Conservation (phyloP, 2,113 vertebrate species). For the Lophura nycthemera region DNA sequence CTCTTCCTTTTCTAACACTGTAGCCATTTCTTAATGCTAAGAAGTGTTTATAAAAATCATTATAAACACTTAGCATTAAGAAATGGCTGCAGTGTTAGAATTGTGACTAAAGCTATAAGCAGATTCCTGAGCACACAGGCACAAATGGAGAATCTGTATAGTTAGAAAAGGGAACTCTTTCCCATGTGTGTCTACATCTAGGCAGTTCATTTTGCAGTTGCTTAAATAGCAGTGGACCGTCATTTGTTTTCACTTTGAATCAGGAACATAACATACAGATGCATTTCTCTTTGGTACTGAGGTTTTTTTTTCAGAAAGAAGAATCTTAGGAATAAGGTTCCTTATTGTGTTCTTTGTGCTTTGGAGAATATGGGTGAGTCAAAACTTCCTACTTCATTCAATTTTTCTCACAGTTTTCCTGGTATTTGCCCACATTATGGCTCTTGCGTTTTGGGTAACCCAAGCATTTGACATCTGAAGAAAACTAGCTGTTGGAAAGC, state of each 20-base stretch:
- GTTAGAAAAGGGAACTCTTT: constrained; percentile 16
- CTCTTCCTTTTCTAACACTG: not conserved
- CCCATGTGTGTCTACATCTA: not conserved
- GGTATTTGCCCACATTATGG: not conserved
- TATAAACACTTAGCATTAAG: not conserved
- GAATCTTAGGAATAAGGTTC: not conserved
- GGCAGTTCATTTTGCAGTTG: constrained; percentile 22
- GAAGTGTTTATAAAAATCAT: too few relatives aligned
- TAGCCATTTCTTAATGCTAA: too few relatives aligned
- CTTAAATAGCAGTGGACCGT: constrained; percentile 2
- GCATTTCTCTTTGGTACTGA: not conserved
- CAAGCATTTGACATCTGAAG: not conserved
- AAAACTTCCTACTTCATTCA: not conserved
- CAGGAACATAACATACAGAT: not conserved
- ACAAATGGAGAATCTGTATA: not conserved
- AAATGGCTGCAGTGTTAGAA: constrained; percentile 11
- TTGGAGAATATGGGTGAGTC: not conserved
- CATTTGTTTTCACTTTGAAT: constrained; percentile 27
- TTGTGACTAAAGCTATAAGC: not conserved
- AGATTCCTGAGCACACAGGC: not conserved
- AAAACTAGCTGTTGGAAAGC: not conserved
- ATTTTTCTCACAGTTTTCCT: not conserved
- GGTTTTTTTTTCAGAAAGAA: not conserved
- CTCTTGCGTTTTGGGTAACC: not conserved
- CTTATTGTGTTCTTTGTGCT: not conserved